Percentiles rank a stretch among this genome's conserved stretches.
phyloP scores from a whole-genome alignment of 2,888 invertebrate species.

The Lapara coniferarum region DNA sequence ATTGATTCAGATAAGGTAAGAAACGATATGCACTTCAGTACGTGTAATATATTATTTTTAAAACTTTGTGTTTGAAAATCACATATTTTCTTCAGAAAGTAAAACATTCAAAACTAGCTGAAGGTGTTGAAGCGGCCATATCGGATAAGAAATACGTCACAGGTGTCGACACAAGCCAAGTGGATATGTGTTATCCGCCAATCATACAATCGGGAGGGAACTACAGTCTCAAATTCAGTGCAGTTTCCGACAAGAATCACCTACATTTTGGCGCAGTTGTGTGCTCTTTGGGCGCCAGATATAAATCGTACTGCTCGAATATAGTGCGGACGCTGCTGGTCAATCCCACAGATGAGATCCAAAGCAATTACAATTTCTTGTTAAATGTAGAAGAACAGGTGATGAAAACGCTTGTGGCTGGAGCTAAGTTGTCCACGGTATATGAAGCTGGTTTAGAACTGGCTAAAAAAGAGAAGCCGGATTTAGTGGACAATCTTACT shows the following conservation, averaged over 20 bases:
- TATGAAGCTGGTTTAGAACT: conserved; percentile 92
- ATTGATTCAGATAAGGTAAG: conserved; percentile 97
- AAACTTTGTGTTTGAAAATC: no score
- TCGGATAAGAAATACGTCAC: conserved; percentile 98
- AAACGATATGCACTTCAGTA: background rate
- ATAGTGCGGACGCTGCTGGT: conserved; percentile 98
- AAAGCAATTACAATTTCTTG: conserved; percentile 96
- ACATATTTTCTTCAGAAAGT: conserved; percentile 89
- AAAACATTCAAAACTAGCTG: conserved; percentile 96
- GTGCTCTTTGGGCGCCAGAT: conserved; percentile 96
- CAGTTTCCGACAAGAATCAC: conserved; percentile 95
- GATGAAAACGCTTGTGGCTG: conserved; percentile 91
- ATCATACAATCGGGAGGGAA: conserved; percentile 99
- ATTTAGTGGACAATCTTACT: conserved; percentile 93
- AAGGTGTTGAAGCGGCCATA: conserved; percentile 96
- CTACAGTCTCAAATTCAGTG: conserved; percentile 98
- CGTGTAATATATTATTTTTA: no score
- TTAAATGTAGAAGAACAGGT: conserved; percentile 95
- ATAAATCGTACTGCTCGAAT: conserved; percentile 99
- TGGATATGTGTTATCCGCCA: conserved; percentile 99
- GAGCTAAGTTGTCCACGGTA: conserved; percentile 92
- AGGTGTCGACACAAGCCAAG: conserved; percentile 93
- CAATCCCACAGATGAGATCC: conserved; percentile 91
- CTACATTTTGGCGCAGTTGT: conserved; percentile 98
- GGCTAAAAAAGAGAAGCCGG: conserved; percentile 94